These are phyloP conservation scores for Adoxophyes honmai DNA, from an alignment of 1,140 invertebrate species.

Conservation along the genomic window DNA sequence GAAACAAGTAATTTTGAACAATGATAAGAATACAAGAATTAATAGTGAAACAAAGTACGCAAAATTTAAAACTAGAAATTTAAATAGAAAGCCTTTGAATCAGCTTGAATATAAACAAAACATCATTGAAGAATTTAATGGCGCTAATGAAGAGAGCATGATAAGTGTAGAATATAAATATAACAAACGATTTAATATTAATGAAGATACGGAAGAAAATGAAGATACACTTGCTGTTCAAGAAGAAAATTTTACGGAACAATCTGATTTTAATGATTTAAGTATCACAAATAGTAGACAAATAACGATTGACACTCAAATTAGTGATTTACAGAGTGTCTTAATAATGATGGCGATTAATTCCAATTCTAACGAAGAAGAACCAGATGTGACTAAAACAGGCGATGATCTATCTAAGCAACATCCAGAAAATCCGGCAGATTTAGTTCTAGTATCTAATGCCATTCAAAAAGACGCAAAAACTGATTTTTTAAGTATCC, in stretches of 20 bases:
- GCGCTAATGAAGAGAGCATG: neutral
- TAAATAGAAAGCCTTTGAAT: too few species aligned
- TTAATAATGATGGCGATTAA: conserved; percentile 56
- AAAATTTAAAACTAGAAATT: too few species aligned
- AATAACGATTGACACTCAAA: neutral
- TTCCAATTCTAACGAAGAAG: conserved; percentile 31
- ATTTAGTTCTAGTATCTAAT: neutral
- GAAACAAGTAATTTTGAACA: too few species aligned
- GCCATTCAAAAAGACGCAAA: conserved; percentile 18
- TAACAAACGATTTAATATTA: neutral
- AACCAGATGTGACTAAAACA: conserved; percentile 17
- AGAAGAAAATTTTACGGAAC: neutral
- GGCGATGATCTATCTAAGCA: neutral
- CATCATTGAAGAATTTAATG: neutral
- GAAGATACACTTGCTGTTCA: too few species aligned
- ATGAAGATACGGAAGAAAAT: conserved; percentile 17
- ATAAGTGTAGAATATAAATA: neutral
- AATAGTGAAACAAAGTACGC: too few species aligned
- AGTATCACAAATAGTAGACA: neutral
- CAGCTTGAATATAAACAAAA: too few species aligned
- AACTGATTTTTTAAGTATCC: conserved; percentile 33
- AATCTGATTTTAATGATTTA: neutral
- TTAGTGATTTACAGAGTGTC: conserved; percentile 46
- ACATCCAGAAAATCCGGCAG: conserved; percentile 16
- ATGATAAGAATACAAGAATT: too few species aligned